Base-by-base conservation (phyloP, 2,797 vertebrate species). In the Characodon lateralis region DNA sequence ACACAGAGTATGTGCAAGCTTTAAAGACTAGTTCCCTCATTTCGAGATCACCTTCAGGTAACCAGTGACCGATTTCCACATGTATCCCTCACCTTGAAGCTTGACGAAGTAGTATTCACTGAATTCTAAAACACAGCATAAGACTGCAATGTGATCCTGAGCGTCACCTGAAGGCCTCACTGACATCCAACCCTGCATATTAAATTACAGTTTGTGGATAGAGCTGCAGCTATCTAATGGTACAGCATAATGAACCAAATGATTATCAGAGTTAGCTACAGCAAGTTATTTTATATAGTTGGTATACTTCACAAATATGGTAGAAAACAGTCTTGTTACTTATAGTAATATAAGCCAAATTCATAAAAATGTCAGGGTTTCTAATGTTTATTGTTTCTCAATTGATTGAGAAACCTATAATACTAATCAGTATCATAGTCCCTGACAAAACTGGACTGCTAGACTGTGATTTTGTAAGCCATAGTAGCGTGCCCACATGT, bases 1-100 rank as follows among this genome's bases (percentile, higher is more conserved):
- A 96, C 76, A 95, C 93, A 92, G 95, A 94, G 87, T 95, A 91
- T 26, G 94, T 92, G 84, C 95, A 95, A 79, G 95, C 89, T 85
- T 95, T 93, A 78, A 94, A 94, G 78, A 94, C 94, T 22, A 95
- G 85, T 84, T 96, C 96, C 94, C 95, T 95, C 96, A 96, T 96
- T 51, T 93, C 92, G 90, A 84, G 74, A 79, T 56, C 46, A 74
- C 51, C 31, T 28, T 74, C 71, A 14, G 72, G 73, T 59, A 72
- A 75, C 81, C 75, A 70, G 68, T 8, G 31, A 78, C 20, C 71
- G 7, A 35, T 75, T 77, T 84, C 55, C 35, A 71, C 51, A 65
- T 48, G 84, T 85, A 59, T 70, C 65, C 71, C 79, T 31, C 76
- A 82, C 24, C 24, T 59, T 26, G 53, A 69, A 81, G 73, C 80